Conservation (phyloP, 37 sponge, comb jelly and placozoan genomes). For the Bolinopsis microptera region DNA sequence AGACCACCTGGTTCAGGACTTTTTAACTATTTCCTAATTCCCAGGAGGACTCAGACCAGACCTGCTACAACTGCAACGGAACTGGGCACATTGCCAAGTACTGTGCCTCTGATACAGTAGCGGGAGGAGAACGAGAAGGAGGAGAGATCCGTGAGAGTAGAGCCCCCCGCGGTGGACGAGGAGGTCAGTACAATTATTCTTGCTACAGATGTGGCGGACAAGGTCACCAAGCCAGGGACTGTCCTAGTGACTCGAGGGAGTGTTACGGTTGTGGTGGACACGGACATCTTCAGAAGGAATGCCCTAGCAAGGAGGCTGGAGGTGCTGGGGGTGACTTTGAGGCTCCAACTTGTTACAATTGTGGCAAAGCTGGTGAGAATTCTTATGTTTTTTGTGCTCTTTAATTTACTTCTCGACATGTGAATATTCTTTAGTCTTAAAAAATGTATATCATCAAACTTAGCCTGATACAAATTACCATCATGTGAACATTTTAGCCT, state of each 20-base stretch:
- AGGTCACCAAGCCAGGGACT: slow-evolving; percentile 31
- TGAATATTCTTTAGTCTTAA: too few species aligned
- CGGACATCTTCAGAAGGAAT: slow-evolving; percentile 18
- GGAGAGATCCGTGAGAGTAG: background rate
- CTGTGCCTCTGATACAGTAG: background rate
- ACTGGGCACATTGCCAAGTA: slow-evolving; percentile 51
- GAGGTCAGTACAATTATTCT: background rate
- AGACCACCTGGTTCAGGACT: too few species aligned
- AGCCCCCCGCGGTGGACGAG: background rate
- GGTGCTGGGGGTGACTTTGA: background rate
- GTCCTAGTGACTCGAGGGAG: slow-evolving; percentile 12
- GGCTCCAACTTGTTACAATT: background rate
- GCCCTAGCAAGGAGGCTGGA: background rate
- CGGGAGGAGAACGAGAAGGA: background rate
- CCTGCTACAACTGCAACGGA: slow-evolving; percentile 48
- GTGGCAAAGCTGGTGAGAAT: background rate
- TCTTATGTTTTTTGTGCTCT: background rate
- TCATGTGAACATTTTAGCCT: too few species aligned
- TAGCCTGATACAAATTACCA: too few species aligned
- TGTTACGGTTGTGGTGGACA: slow-evolving; percentile 28
- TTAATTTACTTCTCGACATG: too few species aligned
- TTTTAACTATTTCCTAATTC: background rate
- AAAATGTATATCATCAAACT: too few species aligned
- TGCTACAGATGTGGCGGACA: slow-evolving; percentile 35
- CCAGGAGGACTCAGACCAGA: slow-evolving; percentile 19